A percentile compares a stretch with the other conserved stretches of the same genome.
phyloP scores from a whole-genome alignment of 1,140 invertebrate species.

The Pseudoatta argentina region DNA sequence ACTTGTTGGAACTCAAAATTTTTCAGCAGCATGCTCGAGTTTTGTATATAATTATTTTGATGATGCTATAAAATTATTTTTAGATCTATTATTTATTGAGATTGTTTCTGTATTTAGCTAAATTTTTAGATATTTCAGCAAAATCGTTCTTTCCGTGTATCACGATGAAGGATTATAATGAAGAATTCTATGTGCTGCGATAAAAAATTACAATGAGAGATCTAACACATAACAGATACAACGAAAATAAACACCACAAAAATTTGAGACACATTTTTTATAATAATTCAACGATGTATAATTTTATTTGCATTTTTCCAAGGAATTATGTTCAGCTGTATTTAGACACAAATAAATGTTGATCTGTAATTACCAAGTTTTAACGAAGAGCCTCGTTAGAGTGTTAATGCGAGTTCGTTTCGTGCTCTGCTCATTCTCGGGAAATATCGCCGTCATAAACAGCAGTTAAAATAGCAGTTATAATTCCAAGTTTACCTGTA shows the following conservation, averaged over 20 bases:
- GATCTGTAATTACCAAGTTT: neutral
- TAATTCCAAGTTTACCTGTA: neutral
- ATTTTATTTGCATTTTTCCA: neutral
- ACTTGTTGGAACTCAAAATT: no score
- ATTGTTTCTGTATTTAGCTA: no score
- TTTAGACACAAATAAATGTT: neutral
- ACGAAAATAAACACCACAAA: neutral
- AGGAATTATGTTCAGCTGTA: neutral
- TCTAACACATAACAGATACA: neutral
- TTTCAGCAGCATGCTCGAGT: no score
- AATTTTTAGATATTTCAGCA: no score
- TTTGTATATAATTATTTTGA: no score
- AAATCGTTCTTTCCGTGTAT: no score
- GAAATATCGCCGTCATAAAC: conserved; percentile 5
- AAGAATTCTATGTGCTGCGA: no score
- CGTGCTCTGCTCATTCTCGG: neutral
- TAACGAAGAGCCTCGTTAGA: neutral
- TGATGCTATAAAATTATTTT: no score
- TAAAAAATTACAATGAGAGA: neutral
- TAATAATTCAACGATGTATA: neutral
- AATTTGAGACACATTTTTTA: neutral
- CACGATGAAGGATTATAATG: no score
- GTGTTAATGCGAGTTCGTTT: neutral
- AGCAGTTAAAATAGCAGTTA: neutral
- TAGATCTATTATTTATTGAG: no score